phyloP scores from a whole-genome alignment of 2,888 invertebrate species.

The Chrysomela aeneicollis region DNA sequence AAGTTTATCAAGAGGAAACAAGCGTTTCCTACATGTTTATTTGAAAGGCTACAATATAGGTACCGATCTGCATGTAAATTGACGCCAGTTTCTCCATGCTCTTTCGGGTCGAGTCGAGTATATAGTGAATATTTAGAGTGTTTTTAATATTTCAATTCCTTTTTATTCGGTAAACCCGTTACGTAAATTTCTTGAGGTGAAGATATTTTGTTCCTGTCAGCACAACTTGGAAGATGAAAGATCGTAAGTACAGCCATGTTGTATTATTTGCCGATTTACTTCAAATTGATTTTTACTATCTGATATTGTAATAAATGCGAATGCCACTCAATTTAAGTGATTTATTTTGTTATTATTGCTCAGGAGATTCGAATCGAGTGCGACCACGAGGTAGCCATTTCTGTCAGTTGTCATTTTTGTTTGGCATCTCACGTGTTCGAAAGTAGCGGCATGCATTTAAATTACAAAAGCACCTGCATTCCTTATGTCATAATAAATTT shows the following conservation, averaged over 20 bases:
- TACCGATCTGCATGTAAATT: not conserved
- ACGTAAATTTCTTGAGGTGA: not conserved
- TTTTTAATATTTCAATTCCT: not conserved
- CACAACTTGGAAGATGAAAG: not conserved
- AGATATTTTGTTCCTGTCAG: not conserved
- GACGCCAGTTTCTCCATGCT: not conserved
- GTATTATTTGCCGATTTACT: too few relatives aligned
- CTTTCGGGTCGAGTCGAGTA: not conserved
- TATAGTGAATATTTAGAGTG: not conserved
- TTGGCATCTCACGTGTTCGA: conserved; percentile 39
- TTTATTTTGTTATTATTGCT: conserved; percentile 13
- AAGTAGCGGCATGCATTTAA: conserved; percentile 39
- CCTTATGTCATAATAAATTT: not conserved
- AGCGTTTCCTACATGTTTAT: not conserved
- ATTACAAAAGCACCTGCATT: conserved; percentile 31
- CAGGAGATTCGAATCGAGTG: conserved; percentile 13
- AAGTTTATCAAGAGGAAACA: not conserved
- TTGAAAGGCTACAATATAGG: not conserved
- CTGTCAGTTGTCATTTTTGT: conserved; percentile 46
- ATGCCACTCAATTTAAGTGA: not conserved
- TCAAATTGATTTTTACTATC: too few relatives aligned
- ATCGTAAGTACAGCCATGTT: not conserved
- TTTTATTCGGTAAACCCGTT: not conserved
- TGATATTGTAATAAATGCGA: not conserved
- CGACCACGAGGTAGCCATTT: conserved; percentile 53